Evolutionary conservation across 2,113 vertebrate genomes (phyloP).

Genomic region (Amazona guildingii): DNA sequence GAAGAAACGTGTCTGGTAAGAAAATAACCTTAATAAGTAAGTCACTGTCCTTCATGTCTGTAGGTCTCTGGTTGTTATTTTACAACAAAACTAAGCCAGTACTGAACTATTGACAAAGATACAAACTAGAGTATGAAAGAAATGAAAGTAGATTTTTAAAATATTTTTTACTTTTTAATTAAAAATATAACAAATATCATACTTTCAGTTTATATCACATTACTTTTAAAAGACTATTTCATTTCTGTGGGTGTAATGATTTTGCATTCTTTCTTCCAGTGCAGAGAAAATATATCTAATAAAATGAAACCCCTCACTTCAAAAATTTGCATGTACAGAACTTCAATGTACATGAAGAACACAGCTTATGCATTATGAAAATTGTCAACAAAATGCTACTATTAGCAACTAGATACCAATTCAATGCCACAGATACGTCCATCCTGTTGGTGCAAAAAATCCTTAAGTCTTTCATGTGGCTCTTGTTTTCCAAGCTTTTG

Average conservation of each 20-base stretch:
- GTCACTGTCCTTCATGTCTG: not conserved
- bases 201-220: not conserved
- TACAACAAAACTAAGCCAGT: not conserved
- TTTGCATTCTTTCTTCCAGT: not conserved
- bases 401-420: not conserved
- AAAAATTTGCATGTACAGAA: not conserved
- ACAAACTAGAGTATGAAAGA: not conserved
- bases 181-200: not conserved
- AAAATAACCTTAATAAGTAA: not conserved
- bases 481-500: not conserved
- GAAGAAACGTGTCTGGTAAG: not conserved
- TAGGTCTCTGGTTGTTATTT: not conserved
- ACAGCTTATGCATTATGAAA: not conserved
- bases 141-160: not conserved
- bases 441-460: not conserved
- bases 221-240: not conserved
- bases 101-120: not conserved
- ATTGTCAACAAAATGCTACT: not conserved
- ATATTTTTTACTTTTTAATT: not conserved
- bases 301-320: not conserved
- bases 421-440: not conserved
- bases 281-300: not conserved
- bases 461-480: not conserved
- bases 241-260: fast-evolving
- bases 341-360: not conserved